Evolutionary conservation across 2,113 vertebrate genomes (phyloP).

Genomic region (Pantherophis guttatus): DNA sequence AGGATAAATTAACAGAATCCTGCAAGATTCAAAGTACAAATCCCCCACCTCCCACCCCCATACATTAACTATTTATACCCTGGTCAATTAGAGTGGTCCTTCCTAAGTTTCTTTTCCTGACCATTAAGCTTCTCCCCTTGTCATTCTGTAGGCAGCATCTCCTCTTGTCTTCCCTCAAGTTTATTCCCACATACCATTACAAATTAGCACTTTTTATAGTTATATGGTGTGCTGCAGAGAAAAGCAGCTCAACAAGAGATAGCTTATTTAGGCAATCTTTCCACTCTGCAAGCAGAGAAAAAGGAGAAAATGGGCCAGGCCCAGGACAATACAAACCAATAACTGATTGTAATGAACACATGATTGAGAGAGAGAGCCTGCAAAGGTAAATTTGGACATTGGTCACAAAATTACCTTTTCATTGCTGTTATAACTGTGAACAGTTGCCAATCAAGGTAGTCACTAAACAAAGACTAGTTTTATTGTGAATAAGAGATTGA

Average conservation of each 20-base stretch:
- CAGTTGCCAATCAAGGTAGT: neutral
- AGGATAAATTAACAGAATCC: neutral
- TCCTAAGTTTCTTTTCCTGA: neutral
- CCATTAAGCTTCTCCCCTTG: neutral
- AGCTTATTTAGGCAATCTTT: neutral
- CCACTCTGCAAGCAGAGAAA: neutral
- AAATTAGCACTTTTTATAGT: neutral
- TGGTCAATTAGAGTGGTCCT: neutral
- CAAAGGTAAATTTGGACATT: neutral
- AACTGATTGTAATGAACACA: neutral
- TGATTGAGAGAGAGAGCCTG: neutral
- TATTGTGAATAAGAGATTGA: neutral
- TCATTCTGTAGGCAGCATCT: neutral
- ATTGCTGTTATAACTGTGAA: neutral
- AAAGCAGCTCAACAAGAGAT: neutral
- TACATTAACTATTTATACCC: neutral
- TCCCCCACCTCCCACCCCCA: no score
- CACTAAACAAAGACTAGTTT: neutral
- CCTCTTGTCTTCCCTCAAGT: neutral
- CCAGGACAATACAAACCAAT: neutral
- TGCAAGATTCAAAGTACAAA: neutral
- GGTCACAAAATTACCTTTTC: neutral
- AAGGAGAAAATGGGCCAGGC: neutral
- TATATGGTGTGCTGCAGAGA: neutral
- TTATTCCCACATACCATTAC: neutral